phyloP scores from a whole-genome alignment of 2,113 vertebrate genomes.

The Helogale parvula region DNA sequence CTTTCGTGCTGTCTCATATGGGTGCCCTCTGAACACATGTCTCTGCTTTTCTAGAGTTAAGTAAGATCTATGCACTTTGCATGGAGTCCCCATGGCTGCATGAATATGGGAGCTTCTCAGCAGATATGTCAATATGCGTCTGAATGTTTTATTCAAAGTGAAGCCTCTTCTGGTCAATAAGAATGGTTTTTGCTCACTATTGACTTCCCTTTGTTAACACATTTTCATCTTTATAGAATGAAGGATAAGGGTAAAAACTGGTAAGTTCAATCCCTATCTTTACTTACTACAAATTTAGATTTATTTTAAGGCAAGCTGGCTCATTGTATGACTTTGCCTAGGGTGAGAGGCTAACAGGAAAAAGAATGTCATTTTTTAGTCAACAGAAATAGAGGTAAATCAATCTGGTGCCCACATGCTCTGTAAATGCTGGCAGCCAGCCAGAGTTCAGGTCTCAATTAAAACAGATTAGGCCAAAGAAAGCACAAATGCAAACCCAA shows the following conservation, averaged over 20 bases:
- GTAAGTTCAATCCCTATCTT: neutral
- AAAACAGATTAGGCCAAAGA: constrained; percentile 87
- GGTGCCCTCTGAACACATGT: neutral
- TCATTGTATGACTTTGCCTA: neutral
- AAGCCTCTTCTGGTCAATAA: neutral
- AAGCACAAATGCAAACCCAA: constrained; percentile 84
- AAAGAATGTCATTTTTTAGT: neutral
- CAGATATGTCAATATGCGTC: accelerated
- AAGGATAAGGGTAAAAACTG: neutral
- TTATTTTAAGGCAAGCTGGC: neutral
- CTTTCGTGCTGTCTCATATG: neutral
- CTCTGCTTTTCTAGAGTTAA: neutral
- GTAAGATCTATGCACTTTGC: neutral
- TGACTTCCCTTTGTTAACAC: neutral
- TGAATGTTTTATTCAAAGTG: neutral
- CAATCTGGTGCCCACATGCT: constrained; percentile 79
- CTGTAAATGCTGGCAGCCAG: constrained; percentile 78
- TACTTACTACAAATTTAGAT: neutral
- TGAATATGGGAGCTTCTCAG: neutral
- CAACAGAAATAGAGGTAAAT: constrained; percentile 35
- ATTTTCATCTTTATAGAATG: neutral
- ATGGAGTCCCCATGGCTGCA: no score
- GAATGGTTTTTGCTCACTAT: neutral
- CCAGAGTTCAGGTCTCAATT: constrained; percentile 84
- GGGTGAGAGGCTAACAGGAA: neutral